Percentiles rank a stretch among this genome's conserved stretches.
These are phyloP conservation scores for Epinephelus moara DNA, from an alignment of 2,113 vertebrate species.

Conservation along the genomic window DNA sequence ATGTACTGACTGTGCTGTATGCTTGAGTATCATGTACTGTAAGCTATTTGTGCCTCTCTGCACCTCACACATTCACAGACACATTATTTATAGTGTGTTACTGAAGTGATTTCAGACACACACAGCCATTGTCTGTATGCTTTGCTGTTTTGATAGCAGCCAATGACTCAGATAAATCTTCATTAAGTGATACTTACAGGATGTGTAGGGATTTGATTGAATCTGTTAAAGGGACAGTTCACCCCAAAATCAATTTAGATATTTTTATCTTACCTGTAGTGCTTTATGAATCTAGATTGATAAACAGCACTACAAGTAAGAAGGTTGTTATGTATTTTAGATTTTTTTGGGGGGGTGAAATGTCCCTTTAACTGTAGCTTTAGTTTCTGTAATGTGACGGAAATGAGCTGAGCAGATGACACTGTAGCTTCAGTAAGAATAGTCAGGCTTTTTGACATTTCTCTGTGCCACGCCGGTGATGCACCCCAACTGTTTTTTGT, in stretches of 20 bases:
- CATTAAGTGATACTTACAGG: not conserved
- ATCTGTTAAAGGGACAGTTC: not conserved
- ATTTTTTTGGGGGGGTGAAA: not conserved
- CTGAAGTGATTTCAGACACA: not conserved
- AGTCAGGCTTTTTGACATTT: slow-evolving; percentile 8
- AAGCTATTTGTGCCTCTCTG: slow-evolving; percentile 50
- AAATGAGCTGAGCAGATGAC: not conserved
- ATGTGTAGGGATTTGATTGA: not conserved
- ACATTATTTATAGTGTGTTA: slow-evolving; percentile 13
- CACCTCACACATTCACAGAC: slow-evolving; percentile 16
- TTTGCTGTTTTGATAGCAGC: not conserved
- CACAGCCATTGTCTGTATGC: not conserved
- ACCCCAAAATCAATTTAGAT: no score
- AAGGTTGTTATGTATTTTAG: no score
- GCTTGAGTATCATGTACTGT: slow-evolving; percentile 23
- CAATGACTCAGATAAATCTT: not conserved
- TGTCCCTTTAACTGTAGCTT: not conserved
- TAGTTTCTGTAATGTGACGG: not conserved
- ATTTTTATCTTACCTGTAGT: no score
- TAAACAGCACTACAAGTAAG: no score
- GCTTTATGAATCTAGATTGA: no score
- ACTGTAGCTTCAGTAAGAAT: slow-evolving; percentile 2
- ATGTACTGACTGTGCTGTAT: slow-evolving; percentile 17
- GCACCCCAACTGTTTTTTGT: slow-evolving; percentile 43
- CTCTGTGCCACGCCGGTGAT: slow-evolving; percentile 31